phyloP scores from a whole-genome alignment of 1,140 invertebrate species.

The Drusus annulatus region DNA sequence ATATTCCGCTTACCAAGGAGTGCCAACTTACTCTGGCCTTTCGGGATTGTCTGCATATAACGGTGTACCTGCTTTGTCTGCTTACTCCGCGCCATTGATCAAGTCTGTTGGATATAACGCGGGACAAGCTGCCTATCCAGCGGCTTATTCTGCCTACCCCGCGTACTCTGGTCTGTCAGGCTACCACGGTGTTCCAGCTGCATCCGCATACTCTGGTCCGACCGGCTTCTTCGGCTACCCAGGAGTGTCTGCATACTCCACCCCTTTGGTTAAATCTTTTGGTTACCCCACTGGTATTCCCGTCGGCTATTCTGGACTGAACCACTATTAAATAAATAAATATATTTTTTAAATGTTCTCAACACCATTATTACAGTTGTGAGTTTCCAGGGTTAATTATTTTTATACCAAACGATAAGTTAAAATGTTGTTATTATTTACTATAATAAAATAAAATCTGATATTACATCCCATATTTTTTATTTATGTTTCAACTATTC shows the following conservation, averaged over 20 bases:
- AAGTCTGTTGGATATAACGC: background rate
- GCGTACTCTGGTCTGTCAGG: slow-evolving; percentile 61
- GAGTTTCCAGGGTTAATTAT: too few species aligned
- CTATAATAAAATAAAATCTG: too few species aligned
- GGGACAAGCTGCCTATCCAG: slow-evolving; percentile 61
- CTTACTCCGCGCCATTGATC: slow-evolving; percentile 41
- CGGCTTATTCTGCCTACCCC: slow-evolving; percentile 63
- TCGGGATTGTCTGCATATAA: slow-evolving; percentile 28
- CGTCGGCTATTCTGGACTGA: slow-evolving; percentile 32
- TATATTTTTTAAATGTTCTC: too few species aligned
- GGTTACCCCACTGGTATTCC: slow-evolving; percentile 52
- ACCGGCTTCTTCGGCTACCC: slow-evolving; percentile 39
- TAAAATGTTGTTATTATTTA: too few species aligned
- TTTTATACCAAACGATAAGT: too few species aligned
- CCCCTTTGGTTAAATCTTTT: slow-evolving; percentile 23
- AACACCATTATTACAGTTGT: too few species aligned
- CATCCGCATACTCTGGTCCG: background rate
- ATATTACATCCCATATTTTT: too few species aligned
- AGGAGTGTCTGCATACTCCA: slow-evolving; percentile 32
- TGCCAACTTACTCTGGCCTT: background rate
- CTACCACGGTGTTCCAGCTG: slow-evolving; percentile 39
- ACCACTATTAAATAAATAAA: too few species aligned
- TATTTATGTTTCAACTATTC: too few species aligned
- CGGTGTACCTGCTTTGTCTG: slow-evolving; percentile 46
- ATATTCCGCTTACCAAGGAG: background rate